A percentile compares a stretch with the other conserved stretches of the same genome.
phyloP scores from a whole-genome alignment of 2,797 vertebrate genomes.

The Gouania willdenowi region DNA sequence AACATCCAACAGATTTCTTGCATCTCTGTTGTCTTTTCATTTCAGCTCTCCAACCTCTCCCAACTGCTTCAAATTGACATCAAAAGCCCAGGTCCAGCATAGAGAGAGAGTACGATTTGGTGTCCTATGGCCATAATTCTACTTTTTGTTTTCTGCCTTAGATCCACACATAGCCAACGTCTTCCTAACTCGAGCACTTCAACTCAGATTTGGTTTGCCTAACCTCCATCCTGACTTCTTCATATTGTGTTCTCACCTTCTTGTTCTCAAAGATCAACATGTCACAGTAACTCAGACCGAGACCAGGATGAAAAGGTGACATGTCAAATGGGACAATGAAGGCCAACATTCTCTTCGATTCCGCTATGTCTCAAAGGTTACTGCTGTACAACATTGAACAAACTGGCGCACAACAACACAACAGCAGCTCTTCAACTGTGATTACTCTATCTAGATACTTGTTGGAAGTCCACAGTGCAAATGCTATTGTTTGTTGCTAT shows the following conservation, averaged over 20 bases:
- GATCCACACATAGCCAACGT: constrained; percentile 45
- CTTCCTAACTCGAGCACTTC: constrained; percentile 30
- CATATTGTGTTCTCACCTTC: constrained; percentile 37
- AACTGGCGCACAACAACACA: neutral
- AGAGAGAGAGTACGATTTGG: constrained; percentile 55
- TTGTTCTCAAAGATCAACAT: constrained; percentile 47
- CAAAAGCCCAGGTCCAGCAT: constrained; percentile 52
- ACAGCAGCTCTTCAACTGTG: neutral
- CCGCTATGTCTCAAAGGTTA: constrained; percentile 14
- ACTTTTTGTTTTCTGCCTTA: constrained; percentile 26
- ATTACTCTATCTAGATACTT: neutral
- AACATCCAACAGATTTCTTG: constrained; percentile 22
- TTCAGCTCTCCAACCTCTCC: constrained; percentile 25
- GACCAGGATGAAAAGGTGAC: constrained; percentile 49
- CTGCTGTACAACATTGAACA: neutral
- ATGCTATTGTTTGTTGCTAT: too few relatives aligned
- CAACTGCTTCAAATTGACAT: constrained; percentile 38
- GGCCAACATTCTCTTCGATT: constrained; percentile 2
- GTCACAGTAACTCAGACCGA: constrained; percentile 49
- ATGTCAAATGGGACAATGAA: constrained; percentile 32
- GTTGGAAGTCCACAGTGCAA: too few relatives aligned
- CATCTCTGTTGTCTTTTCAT: constrained; percentile 16
- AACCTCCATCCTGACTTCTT: constrained; percentile 10
- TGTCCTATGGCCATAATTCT: constrained; percentile 16
- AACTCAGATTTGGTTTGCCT: constrained; percentile 32